phyloP scores from a whole-genome alignment of 2,113 vertebrate species.

The Rhagologus leucostigma region DNA sequence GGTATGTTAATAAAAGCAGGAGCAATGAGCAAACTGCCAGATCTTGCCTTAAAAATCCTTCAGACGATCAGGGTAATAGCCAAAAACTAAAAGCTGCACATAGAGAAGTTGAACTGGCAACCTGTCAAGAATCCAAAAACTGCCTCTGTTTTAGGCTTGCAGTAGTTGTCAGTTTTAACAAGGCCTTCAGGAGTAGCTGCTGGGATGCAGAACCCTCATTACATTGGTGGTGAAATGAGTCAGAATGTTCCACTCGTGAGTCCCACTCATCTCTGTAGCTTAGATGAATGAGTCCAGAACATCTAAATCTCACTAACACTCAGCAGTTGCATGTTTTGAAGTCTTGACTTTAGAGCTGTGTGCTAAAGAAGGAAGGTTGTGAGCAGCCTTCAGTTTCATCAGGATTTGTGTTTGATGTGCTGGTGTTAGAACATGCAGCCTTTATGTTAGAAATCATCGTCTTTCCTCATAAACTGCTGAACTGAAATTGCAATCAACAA shows the following conservation, averaged over 20 bases:
- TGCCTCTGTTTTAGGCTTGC: not conserved
- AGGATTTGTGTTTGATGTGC: not conserved
- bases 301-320: not conserved
- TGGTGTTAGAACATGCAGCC: not conserved
- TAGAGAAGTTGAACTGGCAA: not conserved
- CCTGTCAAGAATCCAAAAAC: not conserved
- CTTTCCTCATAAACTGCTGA: not conserved
- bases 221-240: rapidly evolving
- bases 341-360: not conserved
- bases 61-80: not conserved
- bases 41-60: not conserved
- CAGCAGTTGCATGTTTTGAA: not conserved
- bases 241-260: not conserved
- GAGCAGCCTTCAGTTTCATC: not conserved
- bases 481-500: not conserved
- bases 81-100: not conserved
- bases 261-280: not conserved
- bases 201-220: not conserved
- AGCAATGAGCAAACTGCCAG: not conserved
- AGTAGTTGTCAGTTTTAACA: not conserved
- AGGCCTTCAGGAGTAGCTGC: not conserved
- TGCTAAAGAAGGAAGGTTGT: not conserved
- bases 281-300: not conserved
- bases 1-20: not conserved
- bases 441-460: not conserved